phyloP scores from a whole-genome alignment of 53 echinoderm and acorn worm genomes.

The Paracentrotus lividus region DNA sequence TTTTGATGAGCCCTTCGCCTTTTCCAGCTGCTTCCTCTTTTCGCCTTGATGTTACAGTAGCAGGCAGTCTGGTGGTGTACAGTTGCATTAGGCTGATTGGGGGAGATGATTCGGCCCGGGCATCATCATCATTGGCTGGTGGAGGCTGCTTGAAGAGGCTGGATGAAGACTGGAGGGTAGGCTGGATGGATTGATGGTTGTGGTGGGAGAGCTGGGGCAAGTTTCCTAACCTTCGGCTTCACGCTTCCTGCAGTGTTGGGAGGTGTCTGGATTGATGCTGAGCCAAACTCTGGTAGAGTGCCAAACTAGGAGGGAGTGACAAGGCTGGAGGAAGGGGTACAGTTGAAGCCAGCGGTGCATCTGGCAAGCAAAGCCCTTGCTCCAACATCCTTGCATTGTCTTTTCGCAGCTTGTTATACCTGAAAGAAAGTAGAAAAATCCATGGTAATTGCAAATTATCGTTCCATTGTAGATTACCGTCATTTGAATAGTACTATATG shows the following conservation, averaged over 20 bases:
- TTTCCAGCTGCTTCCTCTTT: conserved; percentile 45
- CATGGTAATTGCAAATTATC: not conserved
- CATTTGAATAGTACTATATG: no score
- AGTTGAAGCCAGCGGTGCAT: not conserved
- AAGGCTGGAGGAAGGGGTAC: not conserved
- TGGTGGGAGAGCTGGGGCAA: not conserved
- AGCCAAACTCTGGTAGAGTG: not conserved
- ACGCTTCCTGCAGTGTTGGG: not conserved
- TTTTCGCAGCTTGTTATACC: not conserved
- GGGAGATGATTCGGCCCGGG: not conserved
- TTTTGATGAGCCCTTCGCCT: not conserved
- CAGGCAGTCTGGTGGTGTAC: conserved; percentile 62
- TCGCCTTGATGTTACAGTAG: conserved; percentile 43
- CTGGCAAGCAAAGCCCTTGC: not conserved
- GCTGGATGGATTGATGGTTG: no score
- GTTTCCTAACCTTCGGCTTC: not conserved
- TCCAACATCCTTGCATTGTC: not conserved
- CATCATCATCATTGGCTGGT: not conserved
- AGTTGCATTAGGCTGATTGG: not conserved
- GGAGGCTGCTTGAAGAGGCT: not conserved
- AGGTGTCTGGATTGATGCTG: not conserved
- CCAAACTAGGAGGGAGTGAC: not conserved
- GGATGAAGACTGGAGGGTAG: not conserved
- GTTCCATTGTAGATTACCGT: no score
- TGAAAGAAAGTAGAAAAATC: not conserved